phyloP scores from a whole-genome alignment of 2,888 invertebrate species.

The Drosophila meridionalis region DNA sequence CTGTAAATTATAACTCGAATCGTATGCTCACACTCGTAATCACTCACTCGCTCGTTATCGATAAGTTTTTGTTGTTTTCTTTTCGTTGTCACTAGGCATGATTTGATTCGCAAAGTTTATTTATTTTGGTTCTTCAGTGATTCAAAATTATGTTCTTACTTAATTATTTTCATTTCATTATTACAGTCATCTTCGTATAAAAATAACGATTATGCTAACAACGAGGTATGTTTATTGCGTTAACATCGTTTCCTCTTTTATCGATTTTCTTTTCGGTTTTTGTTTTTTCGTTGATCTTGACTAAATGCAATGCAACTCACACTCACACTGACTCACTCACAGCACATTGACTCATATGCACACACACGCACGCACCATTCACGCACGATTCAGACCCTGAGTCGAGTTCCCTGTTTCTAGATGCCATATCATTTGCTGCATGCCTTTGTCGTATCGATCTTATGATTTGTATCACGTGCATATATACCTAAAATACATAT shows the following conservation, averaged over 20 bases:
- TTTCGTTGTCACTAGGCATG: background rate
- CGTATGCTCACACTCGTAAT: background rate
- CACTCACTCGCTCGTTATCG: background rate
- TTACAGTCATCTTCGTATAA: slow-evolving; percentile 80
- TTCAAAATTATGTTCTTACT: slow-evolving; percentile 60
- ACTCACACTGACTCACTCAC: slow-evolving; percentile 3
- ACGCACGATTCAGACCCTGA: slow-evolving; percentile 11
- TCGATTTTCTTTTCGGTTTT: slow-evolving; percentile 24
- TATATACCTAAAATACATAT: background rate
- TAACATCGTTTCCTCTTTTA: slow-evolving; percentile 33
- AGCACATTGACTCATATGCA: slow-evolving; percentile 20
- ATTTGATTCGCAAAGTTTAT: slow-evolving; percentile 6
- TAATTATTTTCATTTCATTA: slow-evolving; percentile 69
- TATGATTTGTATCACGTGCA: slow-evolving; percentile 17
- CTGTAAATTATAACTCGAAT: background rate
- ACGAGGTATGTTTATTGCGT: slow-evolving; percentile 79
- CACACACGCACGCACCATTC: slow-evolving; percentile 7
- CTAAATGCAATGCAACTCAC: background rate
- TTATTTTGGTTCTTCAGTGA: slow-evolving; percentile 7
- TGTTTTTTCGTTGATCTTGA: slow-evolving; percentile 19
- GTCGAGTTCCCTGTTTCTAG: slow-evolving; percentile 9
- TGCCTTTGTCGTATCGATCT: slow-evolving; percentile 26
- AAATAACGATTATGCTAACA: slow-evolving; percentile 71
- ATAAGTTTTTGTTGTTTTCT: background rate
- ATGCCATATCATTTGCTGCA: slow-evolving; percentile 55